A percentile compares a stretch with the other conserved stretches of the same genome.
These are phyloP conservation scores for Forbesichthys papilliferus DNA, from an alignment of 2,113 vertebrate species.

Conservation along the genomic window DNA sequence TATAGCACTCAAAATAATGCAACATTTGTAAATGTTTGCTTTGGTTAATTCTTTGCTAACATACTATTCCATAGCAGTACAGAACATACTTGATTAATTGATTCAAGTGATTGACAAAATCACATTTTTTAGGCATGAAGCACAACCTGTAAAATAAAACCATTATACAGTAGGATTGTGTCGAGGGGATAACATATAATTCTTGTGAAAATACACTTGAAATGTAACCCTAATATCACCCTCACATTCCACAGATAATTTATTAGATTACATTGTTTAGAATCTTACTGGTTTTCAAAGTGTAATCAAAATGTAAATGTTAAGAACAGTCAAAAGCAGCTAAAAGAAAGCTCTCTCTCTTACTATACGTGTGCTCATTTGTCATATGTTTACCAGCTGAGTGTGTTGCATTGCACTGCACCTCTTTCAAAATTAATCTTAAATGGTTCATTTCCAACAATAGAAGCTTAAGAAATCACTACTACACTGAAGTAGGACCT, in stretches of 20 bases:
- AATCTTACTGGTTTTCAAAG: neutral
- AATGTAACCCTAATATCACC: constrained; percentile 10
- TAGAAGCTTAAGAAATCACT: too few species aligned
- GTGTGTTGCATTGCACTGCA: neutral
- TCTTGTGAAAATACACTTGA: too few species aligned
- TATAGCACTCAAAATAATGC: neutral
- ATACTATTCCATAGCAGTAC: too few species aligned
- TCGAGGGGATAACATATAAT: constrained; percentile 16
- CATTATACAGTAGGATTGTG: constrained; percentile 33
- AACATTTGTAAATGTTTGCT: neutral
- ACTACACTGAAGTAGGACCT: neutral
- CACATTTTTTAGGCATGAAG: too few species aligned
- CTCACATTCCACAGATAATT: constrained; percentile 5
- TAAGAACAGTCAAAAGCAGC: neutral
- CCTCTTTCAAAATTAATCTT: neutral
- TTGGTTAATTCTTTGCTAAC: neutral
- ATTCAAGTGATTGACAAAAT: too few species aligned
- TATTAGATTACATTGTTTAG: neutral
- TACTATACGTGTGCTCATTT: neutral
- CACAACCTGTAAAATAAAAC: constrained; percentile 28
- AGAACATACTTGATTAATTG: too few species aligned
- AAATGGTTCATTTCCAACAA: neutral
- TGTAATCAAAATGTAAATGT: neutral
- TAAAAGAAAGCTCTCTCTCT: neutral
- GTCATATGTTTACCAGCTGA: neutral